A percentile compares a stretch with the other conserved stretches of the same genome.
phyloP scores from a whole-genome alignment of 2,113 vertebrate genomes.

The Sebastes fasciatus region DNA sequence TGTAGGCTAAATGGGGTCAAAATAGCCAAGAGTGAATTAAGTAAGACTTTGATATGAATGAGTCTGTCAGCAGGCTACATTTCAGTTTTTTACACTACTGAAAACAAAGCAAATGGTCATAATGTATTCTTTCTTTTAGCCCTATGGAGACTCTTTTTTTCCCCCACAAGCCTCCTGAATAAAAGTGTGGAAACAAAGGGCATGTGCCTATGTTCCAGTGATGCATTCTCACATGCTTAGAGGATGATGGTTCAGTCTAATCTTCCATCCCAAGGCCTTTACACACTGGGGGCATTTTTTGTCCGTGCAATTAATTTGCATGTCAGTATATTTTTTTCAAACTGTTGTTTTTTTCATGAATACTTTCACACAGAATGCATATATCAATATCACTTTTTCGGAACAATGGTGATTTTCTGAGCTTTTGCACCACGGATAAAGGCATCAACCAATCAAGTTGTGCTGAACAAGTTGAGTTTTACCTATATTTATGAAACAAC shows the following conservation, averaged over 20 bases:
- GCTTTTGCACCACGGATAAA: no score
- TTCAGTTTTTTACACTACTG: constrained; percentile 2
- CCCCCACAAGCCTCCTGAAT: no score
- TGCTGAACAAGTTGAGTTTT: no score
- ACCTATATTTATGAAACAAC: no score
- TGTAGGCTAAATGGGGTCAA: constrained; percentile 38
- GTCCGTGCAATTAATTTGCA: neutral
- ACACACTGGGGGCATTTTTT: neutral
- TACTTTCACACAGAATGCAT: no score
- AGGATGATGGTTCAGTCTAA: neutral
- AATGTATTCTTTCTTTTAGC: neutral
- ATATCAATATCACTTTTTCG: no score
- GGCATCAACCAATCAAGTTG: no score
- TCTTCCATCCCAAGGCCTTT: neutral
- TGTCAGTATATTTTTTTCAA: no score
- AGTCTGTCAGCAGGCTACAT: constrained; percentile 16
- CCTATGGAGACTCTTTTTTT: neutral
- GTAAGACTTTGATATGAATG: constrained; percentile 36
- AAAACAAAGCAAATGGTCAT: constrained; percentile 3
- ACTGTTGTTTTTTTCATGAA: no score
- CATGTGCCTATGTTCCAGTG: no score
- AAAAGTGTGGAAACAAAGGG: neutral
- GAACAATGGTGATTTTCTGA: no score
- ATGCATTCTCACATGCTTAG: neutral
- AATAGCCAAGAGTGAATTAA: constrained; percentile 21